Conservation (phyloP, 2,797 vertebrate genomes). For the Peromyscus eremicus region DNA sequence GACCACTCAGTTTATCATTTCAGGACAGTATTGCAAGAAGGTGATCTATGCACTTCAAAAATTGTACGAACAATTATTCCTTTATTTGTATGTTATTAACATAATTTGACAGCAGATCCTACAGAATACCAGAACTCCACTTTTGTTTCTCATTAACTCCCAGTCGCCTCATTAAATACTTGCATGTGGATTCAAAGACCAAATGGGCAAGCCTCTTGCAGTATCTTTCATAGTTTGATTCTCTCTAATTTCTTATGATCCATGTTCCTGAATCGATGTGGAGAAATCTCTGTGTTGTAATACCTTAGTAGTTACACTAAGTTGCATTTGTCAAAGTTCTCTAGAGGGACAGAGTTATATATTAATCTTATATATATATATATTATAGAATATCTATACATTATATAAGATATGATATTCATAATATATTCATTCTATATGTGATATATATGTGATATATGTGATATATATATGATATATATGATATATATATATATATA, state of each 20-base stretch:
- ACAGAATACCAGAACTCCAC: neutral
- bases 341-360: neutral
- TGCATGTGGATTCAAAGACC: fast-evolving
- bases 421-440: too few species aligned
- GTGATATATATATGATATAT: too few species aligned
- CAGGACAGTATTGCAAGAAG: neutral
- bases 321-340: neutral
- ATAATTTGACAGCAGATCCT: neutral
- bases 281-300: neutral
- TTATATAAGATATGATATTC: too few species aligned
- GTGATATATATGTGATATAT: neutral
- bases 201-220: neutral
- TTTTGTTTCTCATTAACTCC: neutral
- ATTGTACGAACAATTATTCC: neutral
- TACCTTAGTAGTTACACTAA: neutral
- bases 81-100: neutral
- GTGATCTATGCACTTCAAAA: neutral
- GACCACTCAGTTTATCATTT: neutral
- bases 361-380: neutral
- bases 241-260: neutral
- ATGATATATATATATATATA: neutral
- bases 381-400: neutral
- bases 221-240: neutral
- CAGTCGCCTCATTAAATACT: neutral
- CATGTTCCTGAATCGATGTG: neutral